These are phyloP conservation scores for Drosophila yooni DNA, from an alignment of 2,888 invertebrate species.

Conservation along the genomic window DNA sequence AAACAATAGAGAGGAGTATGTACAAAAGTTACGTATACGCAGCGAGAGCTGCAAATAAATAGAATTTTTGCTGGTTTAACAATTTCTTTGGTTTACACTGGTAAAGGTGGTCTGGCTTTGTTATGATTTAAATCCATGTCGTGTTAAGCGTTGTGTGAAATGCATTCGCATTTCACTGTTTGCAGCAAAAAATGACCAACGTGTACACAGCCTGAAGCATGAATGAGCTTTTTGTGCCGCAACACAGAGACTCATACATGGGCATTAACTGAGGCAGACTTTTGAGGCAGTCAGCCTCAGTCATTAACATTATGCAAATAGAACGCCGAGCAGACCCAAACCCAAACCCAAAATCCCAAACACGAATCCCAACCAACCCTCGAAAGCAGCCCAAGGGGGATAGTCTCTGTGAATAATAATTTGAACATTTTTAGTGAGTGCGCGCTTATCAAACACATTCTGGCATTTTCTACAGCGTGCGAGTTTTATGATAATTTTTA, in stretches of 20 bases:
- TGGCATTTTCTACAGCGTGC: slow-evolving; percentile 71
- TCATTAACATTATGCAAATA: slow-evolving; percentile 59
- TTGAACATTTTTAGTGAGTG: slow-evolving; percentile 49
- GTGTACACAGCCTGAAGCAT: slow-evolving; percentile 47
- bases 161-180: slow-evolving; percentile 4
- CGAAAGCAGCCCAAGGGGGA: neutral
- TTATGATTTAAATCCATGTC: slow-evolving; percentile 6
- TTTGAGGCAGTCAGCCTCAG: slow-evolving; percentile 42
- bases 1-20: slow-evolving; percentile 23
- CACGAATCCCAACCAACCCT: neutral
- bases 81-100: neutral
- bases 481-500: slow-evolving; percentile 71
- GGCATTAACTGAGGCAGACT: slow-evolving; percentile 41
- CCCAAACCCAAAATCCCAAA: slow-evolving; percentile 1
- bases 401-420: slow-evolving; percentile 41
- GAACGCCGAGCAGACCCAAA: slow-evolving; percentile 14
- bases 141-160: slow-evolving; percentile 7
- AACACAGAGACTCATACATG: slow-evolving; percentile 37
- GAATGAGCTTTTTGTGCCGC: slow-evolving; percentile 46
- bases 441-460: slow-evolving; percentile 57
- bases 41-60: neutral
- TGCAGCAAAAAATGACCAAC: slow-evolving; percentile 49
- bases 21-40: slow-evolving; percentile 34
- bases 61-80: neutral
- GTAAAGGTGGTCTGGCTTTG: neutral